Conservation (phyloP, 2,888 invertebrate genomes). For the Rotaria magnacalcarata region DNA sequence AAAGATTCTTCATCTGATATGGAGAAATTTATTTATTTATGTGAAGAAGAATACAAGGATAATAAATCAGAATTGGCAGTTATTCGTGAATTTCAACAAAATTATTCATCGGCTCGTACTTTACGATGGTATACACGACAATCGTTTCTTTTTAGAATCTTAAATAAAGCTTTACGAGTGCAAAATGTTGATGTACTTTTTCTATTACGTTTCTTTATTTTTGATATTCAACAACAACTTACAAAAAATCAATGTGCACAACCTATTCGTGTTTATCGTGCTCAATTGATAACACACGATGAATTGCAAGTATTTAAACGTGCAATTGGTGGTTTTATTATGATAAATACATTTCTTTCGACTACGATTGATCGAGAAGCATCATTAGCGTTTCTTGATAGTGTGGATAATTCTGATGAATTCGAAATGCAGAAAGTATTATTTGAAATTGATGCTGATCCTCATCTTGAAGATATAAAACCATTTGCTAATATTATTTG, state of each 20-base stretch:
- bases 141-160: background rate
- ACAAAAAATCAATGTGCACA: background rate
- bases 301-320: background rate
- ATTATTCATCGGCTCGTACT: background rate
- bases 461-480: background rate
- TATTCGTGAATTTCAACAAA: background rate
- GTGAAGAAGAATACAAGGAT: background rate
- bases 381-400: background rate
- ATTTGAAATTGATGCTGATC: background rate
- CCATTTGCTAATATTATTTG: constrained; percentile 23
- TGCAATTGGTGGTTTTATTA: background rate
- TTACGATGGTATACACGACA: background rate
- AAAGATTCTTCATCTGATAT: background rate
- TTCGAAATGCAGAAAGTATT: background rate
- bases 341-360: background rate
- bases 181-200: background rate
- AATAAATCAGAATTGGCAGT: background rate
- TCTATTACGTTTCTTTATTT: background rate
- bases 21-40: background rate
- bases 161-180: background rate
- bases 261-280: background rate
- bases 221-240: background rate
- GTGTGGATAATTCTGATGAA: background rate
- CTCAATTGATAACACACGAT: background rate
- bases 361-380: background rate